phyloP scores from a whole-genome alignment of 2,113 vertebrate genomes.

The Casuarius casuarius region DNA sequence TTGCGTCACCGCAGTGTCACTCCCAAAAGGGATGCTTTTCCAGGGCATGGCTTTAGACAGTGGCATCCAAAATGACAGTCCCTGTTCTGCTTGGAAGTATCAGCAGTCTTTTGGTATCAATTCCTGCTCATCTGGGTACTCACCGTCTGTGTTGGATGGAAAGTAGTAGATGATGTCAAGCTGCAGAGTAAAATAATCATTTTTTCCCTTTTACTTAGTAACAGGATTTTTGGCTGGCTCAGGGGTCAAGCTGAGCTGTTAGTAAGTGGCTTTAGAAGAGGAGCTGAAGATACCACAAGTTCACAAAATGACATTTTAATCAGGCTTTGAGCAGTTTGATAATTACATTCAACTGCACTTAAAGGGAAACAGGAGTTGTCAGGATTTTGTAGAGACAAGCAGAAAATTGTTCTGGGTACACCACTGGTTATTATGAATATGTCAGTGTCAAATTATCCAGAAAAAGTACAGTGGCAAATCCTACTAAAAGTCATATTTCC shows the following conservation, averaged over 20 bases:
- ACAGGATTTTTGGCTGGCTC: neutral
- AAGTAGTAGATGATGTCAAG: neutral
- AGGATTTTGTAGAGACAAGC: slow-evolving; percentile 38
- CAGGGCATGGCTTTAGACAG: neutral
- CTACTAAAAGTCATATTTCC: slow-evolving; percentile 41
- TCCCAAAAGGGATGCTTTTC: neutral
- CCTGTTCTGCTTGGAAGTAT: neutral
- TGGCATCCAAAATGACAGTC: neutral
- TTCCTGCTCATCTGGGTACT: neutral
- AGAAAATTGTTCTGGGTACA: slow-evolving; percentile 53
- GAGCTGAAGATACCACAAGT: slow-evolving; percentile 3
- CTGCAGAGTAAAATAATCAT: neutral
- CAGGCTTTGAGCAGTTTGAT: slow-evolving; percentile 63
- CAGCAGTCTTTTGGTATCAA: neutral
- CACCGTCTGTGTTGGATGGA: neutral
- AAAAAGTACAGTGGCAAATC: slow-evolving; percentile 33
- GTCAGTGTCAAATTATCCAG: slow-evolving; percentile 36
- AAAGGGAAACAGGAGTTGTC: slow-evolving; percentile 47
- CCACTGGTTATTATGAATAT: slow-evolving; percentile 35
- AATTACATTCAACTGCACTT: slow-evolving; percentile 68
- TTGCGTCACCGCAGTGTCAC: neutral
- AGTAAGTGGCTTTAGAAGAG: neutral
- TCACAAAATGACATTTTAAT: slow-evolving; percentile 71
- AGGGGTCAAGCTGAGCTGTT: neutral
- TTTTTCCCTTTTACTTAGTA: neutral